Conservation (phyloP, 2,797 vertebrate genomes). For the Peromyscus attwateri region DNA sequence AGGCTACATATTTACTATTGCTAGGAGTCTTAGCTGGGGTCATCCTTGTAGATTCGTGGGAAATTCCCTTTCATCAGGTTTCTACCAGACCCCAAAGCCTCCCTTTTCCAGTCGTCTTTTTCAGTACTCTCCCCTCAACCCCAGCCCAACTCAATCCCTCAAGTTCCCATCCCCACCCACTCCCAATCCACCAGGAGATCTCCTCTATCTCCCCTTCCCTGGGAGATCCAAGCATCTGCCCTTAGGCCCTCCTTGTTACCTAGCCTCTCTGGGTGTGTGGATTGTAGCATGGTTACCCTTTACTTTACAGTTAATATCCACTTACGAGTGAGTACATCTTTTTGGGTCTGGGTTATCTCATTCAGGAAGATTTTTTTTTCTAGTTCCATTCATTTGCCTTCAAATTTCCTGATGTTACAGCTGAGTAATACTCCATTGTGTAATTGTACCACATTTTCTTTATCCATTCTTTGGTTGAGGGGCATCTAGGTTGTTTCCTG, state of each 20-base stretch:
- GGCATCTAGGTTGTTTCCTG: neutral
- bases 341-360: neutral
- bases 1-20: neutral
- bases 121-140: too few species aligned
- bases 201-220: neutral
- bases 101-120: neutral
- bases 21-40: neutral
- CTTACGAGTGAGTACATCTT: neutral
- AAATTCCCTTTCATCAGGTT: neutral
- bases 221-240: neutral
- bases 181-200: neutral
- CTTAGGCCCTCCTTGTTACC: neutral
- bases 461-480: neutral
- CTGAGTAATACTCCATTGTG: neutral
- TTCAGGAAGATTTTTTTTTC: neutral
- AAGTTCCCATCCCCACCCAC: neutral
- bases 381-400: neutral
- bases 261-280: neutral
- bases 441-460: neutral
- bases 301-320: neutral
- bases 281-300: neutral
- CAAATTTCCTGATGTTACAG: neutral
- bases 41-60: neutral
- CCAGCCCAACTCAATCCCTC: neutral
- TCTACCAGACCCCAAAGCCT: neutral